phyloP scores from a whole-genome alignment of 2,113 vertebrate genomes.

The Neogale vison region DNA sequence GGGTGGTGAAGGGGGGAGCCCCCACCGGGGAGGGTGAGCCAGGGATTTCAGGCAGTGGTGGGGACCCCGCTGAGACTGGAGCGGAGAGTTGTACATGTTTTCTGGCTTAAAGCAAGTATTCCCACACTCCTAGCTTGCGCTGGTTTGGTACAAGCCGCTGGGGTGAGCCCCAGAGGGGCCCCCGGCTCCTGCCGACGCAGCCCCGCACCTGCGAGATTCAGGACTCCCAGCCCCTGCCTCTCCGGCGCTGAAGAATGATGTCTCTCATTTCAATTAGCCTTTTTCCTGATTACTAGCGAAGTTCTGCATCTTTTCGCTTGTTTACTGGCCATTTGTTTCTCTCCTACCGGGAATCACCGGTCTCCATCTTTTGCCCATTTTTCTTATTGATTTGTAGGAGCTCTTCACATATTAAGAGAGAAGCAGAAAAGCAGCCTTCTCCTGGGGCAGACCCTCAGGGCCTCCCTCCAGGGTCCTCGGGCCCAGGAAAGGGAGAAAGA shows the following conservation, averaged over 20 bases:
- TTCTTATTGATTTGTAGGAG: constrained; percentile 66
- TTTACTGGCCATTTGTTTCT: constrained; percentile 56
- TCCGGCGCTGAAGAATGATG: background rate
- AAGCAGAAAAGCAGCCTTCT: background rate
- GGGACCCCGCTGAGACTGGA: background rate
- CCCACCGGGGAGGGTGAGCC: no score
- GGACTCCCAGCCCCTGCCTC: accelerated
- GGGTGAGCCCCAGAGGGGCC: no score
- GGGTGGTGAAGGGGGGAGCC: background rate
- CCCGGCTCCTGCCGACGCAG: accelerated
- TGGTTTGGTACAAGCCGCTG: accelerated
- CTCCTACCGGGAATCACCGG: constrained; percentile 32
- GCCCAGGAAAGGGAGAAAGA: background rate
- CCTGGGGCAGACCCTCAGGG: background rate
- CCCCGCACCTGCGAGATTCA: accelerated
- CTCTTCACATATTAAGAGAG: constrained; percentile 36
- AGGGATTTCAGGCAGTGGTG: background rate
- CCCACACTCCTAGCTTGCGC: background rate
- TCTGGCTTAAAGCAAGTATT: background rate
- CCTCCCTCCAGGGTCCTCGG: background rate
- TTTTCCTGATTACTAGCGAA: background rate
- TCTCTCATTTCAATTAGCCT: constrained; percentile 50
- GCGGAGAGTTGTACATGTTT: background rate
- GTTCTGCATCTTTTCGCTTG: constrained; percentile 42
- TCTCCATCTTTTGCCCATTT: constrained; percentile 32